Evolutionary conservation across 2,888 invertebrate species (phyloP).

Genomic region (Drosophila fulvimacula): DNA sequence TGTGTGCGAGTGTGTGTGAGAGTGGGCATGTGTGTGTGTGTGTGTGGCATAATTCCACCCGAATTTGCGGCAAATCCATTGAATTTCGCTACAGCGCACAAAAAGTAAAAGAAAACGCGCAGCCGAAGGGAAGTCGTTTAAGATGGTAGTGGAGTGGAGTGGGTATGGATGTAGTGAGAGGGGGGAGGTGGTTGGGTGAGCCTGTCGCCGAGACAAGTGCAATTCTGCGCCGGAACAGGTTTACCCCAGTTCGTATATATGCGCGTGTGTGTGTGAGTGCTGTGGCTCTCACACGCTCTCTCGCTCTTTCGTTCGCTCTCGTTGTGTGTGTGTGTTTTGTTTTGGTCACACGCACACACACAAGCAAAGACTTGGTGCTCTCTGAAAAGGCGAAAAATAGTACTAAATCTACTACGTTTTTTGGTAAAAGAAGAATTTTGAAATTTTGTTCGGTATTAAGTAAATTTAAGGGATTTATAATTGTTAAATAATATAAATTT

Average conservation of each 20-base stretch:
- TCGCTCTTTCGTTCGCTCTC: constrained; percentile 31
- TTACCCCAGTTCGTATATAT: constrained; percentile 37
- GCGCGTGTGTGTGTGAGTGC: constrained; percentile 26
- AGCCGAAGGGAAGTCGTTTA: constrained; percentile 57
- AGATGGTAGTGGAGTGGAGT: constrained; percentile 7
- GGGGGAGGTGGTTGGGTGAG: constrained; percentile 26
- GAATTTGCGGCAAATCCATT: constrained; percentile 80
- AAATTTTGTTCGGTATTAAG: neutral
- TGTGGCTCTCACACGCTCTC: constrained; percentile 45
- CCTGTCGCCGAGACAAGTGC: constrained; percentile 71
- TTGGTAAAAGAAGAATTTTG: neutral
- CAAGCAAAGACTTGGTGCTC: constrained; percentile 12
- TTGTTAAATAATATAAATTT: no score
- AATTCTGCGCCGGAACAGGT: constrained; percentile 76
- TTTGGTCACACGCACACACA: constrained; percentile 77
- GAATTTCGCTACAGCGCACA: constrained; percentile 76
- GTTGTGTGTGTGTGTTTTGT: constrained; percentile 76
- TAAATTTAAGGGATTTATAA: no score
- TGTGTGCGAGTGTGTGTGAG: constrained; percentile 5
- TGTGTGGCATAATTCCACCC: constrained; percentile 80
- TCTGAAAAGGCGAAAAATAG: constrained; percentile 24
- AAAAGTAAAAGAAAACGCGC: constrained; percentile 71
- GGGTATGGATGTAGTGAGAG: neutral
- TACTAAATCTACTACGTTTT: constrained; percentile 56
- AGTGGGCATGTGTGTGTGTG: constrained; percentile 25